Conservation (phyloP, 2,113 vertebrate genomes). For the Phalacrocorax aristotelis region DNA sequence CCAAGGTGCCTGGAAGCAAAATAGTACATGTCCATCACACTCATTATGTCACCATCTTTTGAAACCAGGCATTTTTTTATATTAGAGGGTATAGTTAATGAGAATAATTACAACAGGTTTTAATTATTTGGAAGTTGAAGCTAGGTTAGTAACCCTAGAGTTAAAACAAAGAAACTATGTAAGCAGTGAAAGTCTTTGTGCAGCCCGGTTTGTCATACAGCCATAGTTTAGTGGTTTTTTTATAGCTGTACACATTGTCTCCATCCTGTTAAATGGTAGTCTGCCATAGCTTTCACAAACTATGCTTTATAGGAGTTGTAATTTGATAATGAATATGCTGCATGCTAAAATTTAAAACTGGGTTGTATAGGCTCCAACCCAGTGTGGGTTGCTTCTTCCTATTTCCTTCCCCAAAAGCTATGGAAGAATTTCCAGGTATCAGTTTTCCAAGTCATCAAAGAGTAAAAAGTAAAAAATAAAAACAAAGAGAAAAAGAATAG, state of each 20-base stretch:
- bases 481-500: neutral
- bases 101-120: neutral
- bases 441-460: neutral
- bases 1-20: constrained; percentile 24
- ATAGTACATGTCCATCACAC: neutral
- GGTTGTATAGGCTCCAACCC: neutral
- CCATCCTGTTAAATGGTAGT: neutral
- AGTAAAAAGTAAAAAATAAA: neutral
- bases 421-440: neutral
- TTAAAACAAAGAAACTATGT: neutral
- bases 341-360: neutral
- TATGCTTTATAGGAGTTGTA: neutral
- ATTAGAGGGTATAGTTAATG: neutral
- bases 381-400: neutral
- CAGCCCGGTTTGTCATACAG: neutral
- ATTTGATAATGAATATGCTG: neutral
- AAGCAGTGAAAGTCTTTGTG: neutral
- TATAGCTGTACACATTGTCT: neutral
- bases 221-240: neutral
- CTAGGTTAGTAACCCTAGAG: neutral
- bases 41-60: neutral
- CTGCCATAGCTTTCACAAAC: neutral
- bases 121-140: constrained; percentile 1
- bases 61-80: neutral
- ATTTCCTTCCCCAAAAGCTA: neutral